phyloP scores from a whole-genome alignment of 2,888 invertebrate species.

The Habrosyne pyritoides region DNA sequence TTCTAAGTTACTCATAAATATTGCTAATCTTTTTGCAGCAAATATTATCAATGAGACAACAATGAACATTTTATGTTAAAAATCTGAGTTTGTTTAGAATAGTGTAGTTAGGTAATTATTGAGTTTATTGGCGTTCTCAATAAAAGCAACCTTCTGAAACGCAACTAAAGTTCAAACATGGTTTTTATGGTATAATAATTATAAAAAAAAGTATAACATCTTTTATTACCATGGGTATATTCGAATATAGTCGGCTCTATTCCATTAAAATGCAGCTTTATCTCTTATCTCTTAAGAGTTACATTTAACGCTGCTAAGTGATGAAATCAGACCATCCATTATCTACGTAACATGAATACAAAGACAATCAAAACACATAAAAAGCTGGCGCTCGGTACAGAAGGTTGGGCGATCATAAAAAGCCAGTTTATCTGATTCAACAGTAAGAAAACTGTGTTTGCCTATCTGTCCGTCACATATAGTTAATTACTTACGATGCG shows the following conservation, averaged over 20 bases:
- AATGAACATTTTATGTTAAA: no score
- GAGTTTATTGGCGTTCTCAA: no score
- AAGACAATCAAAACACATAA: conserved; percentile 4
- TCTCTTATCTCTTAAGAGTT: not conserved
- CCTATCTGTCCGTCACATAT: not conserved
- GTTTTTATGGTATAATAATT: no score
- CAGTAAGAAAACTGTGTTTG: not conserved
- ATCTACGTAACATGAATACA: not conserved
- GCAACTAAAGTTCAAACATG: no score
- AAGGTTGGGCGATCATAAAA: not conserved
- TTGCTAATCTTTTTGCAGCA: no score
- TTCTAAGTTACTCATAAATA: no score
- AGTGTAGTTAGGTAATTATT: no score
- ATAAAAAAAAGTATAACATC: no score
- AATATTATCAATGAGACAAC: no score
- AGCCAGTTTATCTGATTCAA: not conserved
- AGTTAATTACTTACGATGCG: not conserved
- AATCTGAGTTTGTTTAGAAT: no score
- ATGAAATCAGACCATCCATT: not conserved
- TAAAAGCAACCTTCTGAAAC: no score
- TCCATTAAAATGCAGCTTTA: not conserved
- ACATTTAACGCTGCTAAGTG: not conserved
- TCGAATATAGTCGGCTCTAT: not conserved
- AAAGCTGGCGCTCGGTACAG: not conserved
- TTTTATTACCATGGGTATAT: no score